phyloP scores from a whole-genome alignment of 2,113 vertebrate genomes.

The Amphiprion ocellaris region DNA sequence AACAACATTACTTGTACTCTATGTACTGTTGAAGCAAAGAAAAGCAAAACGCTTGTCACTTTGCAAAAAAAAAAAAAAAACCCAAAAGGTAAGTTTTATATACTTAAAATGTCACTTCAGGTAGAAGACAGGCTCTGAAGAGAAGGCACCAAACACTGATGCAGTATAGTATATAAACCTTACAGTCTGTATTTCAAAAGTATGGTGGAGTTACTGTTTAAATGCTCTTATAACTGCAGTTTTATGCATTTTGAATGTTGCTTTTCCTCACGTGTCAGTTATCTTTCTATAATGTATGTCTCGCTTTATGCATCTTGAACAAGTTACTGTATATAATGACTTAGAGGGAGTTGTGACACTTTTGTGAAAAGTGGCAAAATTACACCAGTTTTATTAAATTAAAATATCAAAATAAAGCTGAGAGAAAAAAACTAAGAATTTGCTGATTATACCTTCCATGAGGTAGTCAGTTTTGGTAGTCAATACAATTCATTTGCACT shows the following conservation, averaged over 20 bases:
- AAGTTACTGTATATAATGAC: constrained; percentile 45
- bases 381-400: constrained; percentile 2
- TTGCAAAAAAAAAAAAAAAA: constrained; percentile 42
- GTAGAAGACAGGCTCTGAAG: constrained; percentile 44
- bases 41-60: constrained; percentile 63
- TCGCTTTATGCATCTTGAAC: constrained; percentile 29
- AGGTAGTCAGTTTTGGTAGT: constrained; percentile 18
- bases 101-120: constrained; percentile 33
- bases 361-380: constrained; percentile 31
- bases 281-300: constrained; percentile 23
- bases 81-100: neutral
- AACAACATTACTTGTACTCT: constrained; percentile 18
- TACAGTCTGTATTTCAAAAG: constrained; percentile 36
- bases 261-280: constrained; percentile 30
- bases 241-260: constrained; percentile 70
- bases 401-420: constrained; percentile 15
- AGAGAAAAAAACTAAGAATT: neutral
- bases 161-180: constrained; percentile 21
- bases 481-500: constrained; percentile 77
- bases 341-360: constrained; percentile 35
- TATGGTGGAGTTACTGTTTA: constrained; percentile 57
- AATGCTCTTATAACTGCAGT: constrained; percentile 65
- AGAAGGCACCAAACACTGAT: constrained; percentile 55
- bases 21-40: constrained; percentile 49
- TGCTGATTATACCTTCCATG: constrained; percentile 4